Base-by-base conservation (phyloP, 2,113 vertebrate genomes). In the Neodon shergylaensis region DNA sequence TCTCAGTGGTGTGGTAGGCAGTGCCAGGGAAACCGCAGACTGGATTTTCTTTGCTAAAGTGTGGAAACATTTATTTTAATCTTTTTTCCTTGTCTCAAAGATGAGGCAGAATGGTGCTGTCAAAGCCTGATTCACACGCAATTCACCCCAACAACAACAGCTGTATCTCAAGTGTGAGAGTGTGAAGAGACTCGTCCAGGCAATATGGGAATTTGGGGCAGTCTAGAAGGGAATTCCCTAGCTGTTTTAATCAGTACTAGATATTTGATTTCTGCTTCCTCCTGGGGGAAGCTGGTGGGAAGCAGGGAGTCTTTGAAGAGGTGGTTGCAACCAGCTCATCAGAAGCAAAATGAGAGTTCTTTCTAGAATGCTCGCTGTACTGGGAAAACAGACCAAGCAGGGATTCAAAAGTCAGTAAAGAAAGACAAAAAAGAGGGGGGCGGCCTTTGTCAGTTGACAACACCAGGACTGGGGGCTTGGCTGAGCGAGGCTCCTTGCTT, bases 51-150 rank as follows among this genome's bases (percentile, higher is more conserved):
- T 6, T 91, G 61, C 52, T 78, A 84, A 97, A 94, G 92, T 73
- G 63, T 95, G 95, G 96, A 95, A 97, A 98, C 82, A 94, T 95
- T 95, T 95, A 63, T 96, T 86, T 94, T 96, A n/a, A 90, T 96
- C 93, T 68, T 21, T 33, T 96, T 97, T 97, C 95, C 96, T 95
- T 97, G 26, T 96, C 54, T 95, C 82, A 94, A 73, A 95, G 33
- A 61, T 10, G 36, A 96, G n/a, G 93, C 24, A 94, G 88, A 93
- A 86, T 47, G 70, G 39, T 83, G 88, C 12, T 85, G 65, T 89
- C 91, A 92, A 96, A 89, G 87, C 77, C 54, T 11, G 9, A 81
- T 78, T 95, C 33, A 52, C 72, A 85, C 49, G 33, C 31, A 61
- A 16, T 42, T 94, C 81, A 93, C 65, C 54, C 78, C 92, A 95